phyloP scores from a whole-genome alignment of 2,113 vertebrate genomes.

The Pseudorhombus dupliciocellatus region DNA sequence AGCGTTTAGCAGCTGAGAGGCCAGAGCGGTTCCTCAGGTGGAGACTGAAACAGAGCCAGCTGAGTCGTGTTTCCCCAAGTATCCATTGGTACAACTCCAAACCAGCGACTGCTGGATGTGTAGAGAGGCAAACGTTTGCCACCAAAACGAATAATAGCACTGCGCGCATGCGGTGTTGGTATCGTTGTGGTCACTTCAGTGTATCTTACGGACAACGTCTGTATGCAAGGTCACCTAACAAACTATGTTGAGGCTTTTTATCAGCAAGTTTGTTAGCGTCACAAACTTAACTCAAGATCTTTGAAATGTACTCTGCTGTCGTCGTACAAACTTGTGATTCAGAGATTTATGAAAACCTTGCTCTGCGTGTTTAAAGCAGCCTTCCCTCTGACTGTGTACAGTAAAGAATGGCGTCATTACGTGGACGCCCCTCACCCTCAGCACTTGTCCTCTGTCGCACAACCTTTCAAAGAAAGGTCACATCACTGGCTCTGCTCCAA shows the following conservation, averaged over 20 bases:
- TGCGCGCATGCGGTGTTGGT: too few species aligned
- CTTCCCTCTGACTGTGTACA: neutral
- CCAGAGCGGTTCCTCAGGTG: neutral
- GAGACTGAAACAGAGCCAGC: too few species aligned
- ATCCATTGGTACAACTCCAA: too few species aligned
- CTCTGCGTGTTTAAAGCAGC: neutral
- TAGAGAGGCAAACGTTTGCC: too few species aligned
- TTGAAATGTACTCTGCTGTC: neutral
- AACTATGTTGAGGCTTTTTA: too few species aligned
- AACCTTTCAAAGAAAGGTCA: conserved; percentile 61
- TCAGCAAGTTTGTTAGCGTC: neutral
- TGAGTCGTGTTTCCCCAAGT: too few species aligned
- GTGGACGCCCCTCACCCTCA: conserved; percentile 27
- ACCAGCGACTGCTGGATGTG: too few species aligned
- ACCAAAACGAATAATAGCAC: too few species aligned
- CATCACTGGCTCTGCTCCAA: conserved; percentile 39
- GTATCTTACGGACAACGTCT: too few species aligned
- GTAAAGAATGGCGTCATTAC: conserved; percentile 61
- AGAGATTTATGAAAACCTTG: neutral
- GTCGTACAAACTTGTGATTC: neutral
- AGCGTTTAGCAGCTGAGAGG: too few species aligned
- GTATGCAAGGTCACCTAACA: too few species aligned
- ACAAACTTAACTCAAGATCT: neutral
- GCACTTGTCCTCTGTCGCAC: conserved; percentile 43
- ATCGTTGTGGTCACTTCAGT: too few species aligned